These are phyloP conservation scores for Drosophila paulistorum DNA, from an alignment of 1,140 invertebrate genomes.

Conservation along the genomic window DNA sequence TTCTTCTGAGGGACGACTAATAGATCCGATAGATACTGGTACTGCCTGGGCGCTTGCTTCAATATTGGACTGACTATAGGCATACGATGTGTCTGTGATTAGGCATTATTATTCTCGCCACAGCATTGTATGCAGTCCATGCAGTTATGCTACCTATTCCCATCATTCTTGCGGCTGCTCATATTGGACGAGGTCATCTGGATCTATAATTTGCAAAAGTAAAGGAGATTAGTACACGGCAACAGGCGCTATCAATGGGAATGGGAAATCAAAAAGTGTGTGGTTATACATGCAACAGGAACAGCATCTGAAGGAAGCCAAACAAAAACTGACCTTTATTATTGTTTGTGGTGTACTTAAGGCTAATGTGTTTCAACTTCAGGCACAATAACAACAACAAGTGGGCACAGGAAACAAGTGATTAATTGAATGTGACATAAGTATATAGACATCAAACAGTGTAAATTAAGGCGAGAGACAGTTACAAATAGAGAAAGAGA, in stretches of 20 bases:
- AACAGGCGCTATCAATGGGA: not conserved
- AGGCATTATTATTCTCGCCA: slow-evolving; percentile 82
- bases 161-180: slow-evolving; percentile 73
- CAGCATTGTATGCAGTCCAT: slow-evolving; percentile 83
- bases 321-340: slow-evolving; percentile 72
- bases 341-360: slow-evolving; percentile 75
- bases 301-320: not conserved
- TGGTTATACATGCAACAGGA: slow-evolving; percentile 45
- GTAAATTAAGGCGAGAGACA: slow-evolving; percentile 30
- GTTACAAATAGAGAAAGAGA: slow-evolving; percentile 10
- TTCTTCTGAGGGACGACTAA: slow-evolving; percentile 39
- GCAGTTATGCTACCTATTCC: slow-evolving; percentile 83
- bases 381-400: slow-evolving; percentile 65
- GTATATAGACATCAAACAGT: slow-evolving; percentile 26
- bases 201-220: slow-evolving; percentile 47
- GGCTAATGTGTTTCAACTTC: slow-evolving; percentile 70
- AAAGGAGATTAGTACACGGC: not conserved
- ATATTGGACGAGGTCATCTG: slow-evolving; percentile 80
- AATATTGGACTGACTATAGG: slow-evolving; percentile 42
- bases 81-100: slow-evolving; percentile 50
- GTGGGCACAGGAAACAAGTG: slow-evolving; percentile 39
- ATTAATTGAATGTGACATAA: slow-evolving; percentile 55
- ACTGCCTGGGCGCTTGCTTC: not conserved
- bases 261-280: slow-evolving; percentile 27
- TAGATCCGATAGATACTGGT: not conserved